Base-by-base conservation (phyloP, 2,797 vertebrate species). In the Sebastiscus albofasciatus region DNA sequence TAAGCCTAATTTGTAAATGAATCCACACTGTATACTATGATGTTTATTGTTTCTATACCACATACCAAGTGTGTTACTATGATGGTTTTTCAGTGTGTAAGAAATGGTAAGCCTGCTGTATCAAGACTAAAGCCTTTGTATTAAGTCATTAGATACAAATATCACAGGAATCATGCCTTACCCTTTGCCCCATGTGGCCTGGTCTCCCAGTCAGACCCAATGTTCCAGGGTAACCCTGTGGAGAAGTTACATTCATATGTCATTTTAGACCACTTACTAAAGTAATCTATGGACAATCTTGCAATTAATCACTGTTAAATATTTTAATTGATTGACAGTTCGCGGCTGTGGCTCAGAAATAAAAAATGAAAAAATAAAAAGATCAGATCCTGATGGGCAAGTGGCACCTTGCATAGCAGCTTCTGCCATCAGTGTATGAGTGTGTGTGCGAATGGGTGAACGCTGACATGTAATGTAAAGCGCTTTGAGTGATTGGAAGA, bases 161-260 rank as follows among this genome's bases (percentile, higher is more conserved):
- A 52, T 10, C 11, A 58, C 13, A 69, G n/a, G 8, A 65, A 10
- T 20, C 13, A 66, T n/a, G 54, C 26, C 84, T 89, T 88, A 97
- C 96, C 95, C 91, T 95, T 69, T 95, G 94, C 52, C 97, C 97
- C 71, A 85, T 93, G 68, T 71, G 91, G 18, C 97, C 97, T 0
- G 92, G 81, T 14, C 74, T 93, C 72, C 97, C 97, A 0, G 86
- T 93, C 76, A 93, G 82, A 1, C 97, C 97, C 2, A 90, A 61
- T 1, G 93, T 39, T 78, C 97, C 97, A 0, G 94, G 90, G 49
- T 96, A 96, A 66, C 97, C 97, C 97, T 97, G 84, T 8, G 52
- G 60, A 69, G 58, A 71, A 27, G 26, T 27, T 13, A 36, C 2
- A 42, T 29, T n/a, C 22, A 58, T 12, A 11, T 20, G 24, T 34